Conservation (phyloP, 2,113 vertebrate species). For the Pandion haliaetus region DNA sequence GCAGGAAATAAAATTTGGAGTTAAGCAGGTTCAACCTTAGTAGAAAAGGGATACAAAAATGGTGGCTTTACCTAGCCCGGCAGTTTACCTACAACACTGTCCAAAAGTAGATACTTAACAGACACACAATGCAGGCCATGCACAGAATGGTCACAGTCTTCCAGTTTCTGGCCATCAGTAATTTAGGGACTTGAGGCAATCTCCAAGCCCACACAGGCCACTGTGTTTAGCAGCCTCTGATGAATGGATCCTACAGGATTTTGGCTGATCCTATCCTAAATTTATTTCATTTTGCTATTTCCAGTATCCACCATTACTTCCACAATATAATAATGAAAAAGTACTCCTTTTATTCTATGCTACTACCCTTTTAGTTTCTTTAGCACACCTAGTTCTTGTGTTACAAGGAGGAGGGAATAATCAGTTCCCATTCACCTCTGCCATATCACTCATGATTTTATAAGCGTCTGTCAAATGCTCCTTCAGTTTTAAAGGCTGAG, state of each 20-base stretch:
- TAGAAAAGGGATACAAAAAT: background rate
- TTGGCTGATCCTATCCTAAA: background rate
- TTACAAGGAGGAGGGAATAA: background rate
- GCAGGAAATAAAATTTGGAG: background rate
- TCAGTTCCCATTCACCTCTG: background rate
- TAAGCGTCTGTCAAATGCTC: background rate
- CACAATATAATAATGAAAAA: background rate
- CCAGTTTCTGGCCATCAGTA: background rate
- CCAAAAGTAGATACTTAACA: background rate
- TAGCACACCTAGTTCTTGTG: background rate
- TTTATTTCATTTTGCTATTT: background rate
- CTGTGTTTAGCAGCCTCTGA: background rate
- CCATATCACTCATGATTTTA: background rate
- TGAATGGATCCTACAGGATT: background rate
- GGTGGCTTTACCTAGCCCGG: background rate
- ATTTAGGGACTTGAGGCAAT: background rate
- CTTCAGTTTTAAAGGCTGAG: background rate
- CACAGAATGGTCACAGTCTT: background rate
- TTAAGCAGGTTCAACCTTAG: background rate
- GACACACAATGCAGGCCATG: fast-evolving
- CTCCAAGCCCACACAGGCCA: background rate
- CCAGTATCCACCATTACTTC: background rate
- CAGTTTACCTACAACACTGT: background rate
- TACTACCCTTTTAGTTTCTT: background rate
- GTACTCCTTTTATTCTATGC: background rate